Evolutionary conservation across 2,888 invertebrate genomes (phyloP), one percentile per base, ranked within the genome.

Genomic region (Cosmopolites sordidus): DNA sequence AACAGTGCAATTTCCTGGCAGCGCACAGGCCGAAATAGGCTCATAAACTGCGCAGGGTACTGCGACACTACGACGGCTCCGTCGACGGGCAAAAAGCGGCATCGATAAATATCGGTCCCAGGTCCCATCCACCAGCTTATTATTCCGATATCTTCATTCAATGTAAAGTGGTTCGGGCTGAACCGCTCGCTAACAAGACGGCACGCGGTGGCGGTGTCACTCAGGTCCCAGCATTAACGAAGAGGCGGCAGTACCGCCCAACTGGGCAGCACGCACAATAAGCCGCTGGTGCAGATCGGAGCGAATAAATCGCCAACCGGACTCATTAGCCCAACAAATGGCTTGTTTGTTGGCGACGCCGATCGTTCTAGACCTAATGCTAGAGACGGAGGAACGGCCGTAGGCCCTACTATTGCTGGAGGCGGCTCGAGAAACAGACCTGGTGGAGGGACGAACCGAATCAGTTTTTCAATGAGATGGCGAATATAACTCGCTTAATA

Each of bases 261-360:
- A 66, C 62, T 56, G 64, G 66, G 63, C 60, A 59, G 64, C 65
- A 22, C 30, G 75, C 76, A 80, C 81, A 81, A 81, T 81, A 80
- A 80, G 78, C 75, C 71, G 4, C 4, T 8, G 22, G 22, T 22
- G 22, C 33, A 3, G 33, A 55, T 52, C 44, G 50, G 58, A 58
- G 58, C 58, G 43, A 56, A 58, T 52, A 55, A 55, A 51, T 54
- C 52, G 52, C 49, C 43, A 49, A 56, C 44, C 51, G 56, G 46
- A 53, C 58, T 58, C 55, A 58, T 58, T 58, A 58, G 55, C 53
- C 17, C 41, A 55, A 58, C 55, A 58, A 58, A 58, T 58, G 52
- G 55, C 54, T 56, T 48, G 51, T 51, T 55, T 55, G 55, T 55
- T 55, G 44, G 51, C 48, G 33, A 33, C 33, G 33, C 33, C n/a